These are phyloP conservation scores for Acromyrmex heyeri DNA, from an alignment of 1,140 invertebrate genomes.

Conservation along the genomic window DNA sequence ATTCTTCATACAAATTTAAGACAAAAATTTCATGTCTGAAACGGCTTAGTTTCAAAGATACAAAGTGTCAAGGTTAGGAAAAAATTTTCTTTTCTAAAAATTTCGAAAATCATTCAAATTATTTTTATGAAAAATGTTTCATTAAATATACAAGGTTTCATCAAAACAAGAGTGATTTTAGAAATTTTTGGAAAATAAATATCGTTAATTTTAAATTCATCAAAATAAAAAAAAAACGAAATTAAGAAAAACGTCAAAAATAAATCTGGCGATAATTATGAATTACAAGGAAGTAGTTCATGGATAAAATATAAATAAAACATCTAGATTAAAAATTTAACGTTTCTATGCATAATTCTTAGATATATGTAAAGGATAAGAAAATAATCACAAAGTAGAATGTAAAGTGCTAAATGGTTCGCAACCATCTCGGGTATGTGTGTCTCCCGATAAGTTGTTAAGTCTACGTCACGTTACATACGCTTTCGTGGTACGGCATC, in stretches of 20 bases:
- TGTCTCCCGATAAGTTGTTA: slow-evolving; percentile 17
- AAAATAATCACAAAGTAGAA: slow-evolving; percentile 26
- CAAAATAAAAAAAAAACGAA: background rate
- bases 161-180: too few species aligned
- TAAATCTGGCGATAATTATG: background rate
- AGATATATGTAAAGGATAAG: background rate
- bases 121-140: too few species aligned
- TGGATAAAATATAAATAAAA: slow-evolving; percentile 5
- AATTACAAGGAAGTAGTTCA: background rate
- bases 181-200: background rate
- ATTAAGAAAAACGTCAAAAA: background rate
- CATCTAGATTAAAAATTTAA: background rate
- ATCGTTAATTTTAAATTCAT: background rate
- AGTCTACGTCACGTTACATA: slow-evolving; percentile 52
- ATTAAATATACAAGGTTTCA: too few species aligned
- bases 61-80: too few species aligned
- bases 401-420: slow-evolving; percentile 3
- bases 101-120: too few species aligned
- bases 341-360: background rate
- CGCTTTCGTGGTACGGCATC: slow-evolving; percentile 21
- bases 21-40: too few species aligned
- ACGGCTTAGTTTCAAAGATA: too few species aligned
- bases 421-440: background rate
- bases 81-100: too few species aligned
- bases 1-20: too few species aligned